phyloP scores from a whole-genome alignment of 2,113 vertebrate species.

The Lynx canadensis region DNA sequence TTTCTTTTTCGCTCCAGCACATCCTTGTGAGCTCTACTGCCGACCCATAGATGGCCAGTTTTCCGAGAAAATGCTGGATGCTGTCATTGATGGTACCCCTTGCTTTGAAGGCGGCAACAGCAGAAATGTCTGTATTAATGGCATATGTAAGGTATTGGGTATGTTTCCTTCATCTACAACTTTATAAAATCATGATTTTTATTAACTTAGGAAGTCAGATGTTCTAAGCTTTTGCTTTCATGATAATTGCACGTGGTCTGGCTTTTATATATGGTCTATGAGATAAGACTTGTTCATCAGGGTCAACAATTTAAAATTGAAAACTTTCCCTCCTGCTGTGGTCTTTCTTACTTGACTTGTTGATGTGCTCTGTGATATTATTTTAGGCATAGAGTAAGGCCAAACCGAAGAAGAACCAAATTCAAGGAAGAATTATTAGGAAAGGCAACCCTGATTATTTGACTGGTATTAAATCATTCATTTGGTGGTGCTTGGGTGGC shows the following conservation, averaged over 20 bases:
- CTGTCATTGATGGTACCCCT: slow-evolving; percentile 95
- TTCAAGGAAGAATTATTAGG: neutral
- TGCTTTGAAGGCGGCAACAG: slow-evolving; percentile 94
- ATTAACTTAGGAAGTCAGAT: neutral
- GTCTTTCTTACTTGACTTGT: neutral
- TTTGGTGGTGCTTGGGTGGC: neutral
- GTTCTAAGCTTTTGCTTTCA: neutral
- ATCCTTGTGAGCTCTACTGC: slow-evolving; percentile 96
- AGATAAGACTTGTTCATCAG: neutral
- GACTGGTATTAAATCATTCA: neutral
- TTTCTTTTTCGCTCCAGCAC: slow-evolving; percentile 85
- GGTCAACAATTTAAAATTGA: neutral
- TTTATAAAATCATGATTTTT: slow-evolving; percentile 58
- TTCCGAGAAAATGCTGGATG: slow-evolving; percentile 96
- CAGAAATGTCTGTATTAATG: slow-evolving; percentile 96
- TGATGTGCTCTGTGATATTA: neutral
- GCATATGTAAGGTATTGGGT: slow-evolving; percentile 99
- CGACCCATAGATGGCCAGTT: slow-evolving; percentile 91
- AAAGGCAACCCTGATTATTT: neutral
- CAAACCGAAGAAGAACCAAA: neutral
- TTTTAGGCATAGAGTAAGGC: neutral
- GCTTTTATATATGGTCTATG: neutral
- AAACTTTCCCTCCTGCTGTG: neutral
- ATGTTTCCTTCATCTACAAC: slow-evolving; percentile 88
- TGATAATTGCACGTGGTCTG: neutral